Conservation (phyloP, 2,797 vertebrate species). For the Acrossocheilus fasciatus region DNA sequence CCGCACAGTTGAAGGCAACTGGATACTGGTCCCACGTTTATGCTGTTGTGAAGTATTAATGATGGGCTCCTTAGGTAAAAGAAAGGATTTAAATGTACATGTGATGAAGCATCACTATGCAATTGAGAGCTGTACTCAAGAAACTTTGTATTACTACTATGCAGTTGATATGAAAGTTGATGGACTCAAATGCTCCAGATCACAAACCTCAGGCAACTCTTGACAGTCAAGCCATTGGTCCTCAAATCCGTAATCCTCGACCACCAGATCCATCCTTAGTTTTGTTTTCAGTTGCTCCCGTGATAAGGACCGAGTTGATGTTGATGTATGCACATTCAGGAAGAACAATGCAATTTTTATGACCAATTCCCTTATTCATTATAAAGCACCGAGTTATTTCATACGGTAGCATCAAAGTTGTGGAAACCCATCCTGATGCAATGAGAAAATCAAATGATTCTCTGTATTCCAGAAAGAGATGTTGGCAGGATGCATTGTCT, state of each 20-base stretch:
- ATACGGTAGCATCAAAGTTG: not conserved
- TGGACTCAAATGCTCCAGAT: slow-evolving; percentile 68
- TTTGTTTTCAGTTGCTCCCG: not conserved
- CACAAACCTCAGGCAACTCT: slow-evolving; percentile 80
- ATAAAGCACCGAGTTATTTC: slow-evolving; percentile 3
- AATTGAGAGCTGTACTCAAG: slow-evolving; percentile 72
- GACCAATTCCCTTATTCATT: not conserved
- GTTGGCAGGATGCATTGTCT: slow-evolving; percentile 19
- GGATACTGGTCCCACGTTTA: slow-evolving; percentile 67
- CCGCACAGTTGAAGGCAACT: slow-evolving; percentile 67
- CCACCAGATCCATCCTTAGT: slow-evolving; percentile 1
- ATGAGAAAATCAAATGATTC: not conserved
- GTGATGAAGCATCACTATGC: slow-evolving; percentile 80
- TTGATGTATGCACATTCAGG: slow-evolving; percentile 23
- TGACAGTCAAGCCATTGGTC: slow-evolving; percentile 69
- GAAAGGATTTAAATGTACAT: slow-evolving; percentile 51
- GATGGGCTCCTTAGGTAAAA: slow-evolving; percentile 33
- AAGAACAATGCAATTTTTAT: slow-evolving; percentile 13
- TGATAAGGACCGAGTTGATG: not conserved
- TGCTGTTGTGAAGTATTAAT: slow-evolving; percentile 68
- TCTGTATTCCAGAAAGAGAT: slow-evolving; percentile 1
- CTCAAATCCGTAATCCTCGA: slow-evolving; percentile 38
- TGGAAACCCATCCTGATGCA: slow-evolving; percentile 4
- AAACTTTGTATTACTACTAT: slow-evolving; percentile 78
- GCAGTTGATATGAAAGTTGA: slow-evolving; percentile 72